A percentile compares a stretch with the other conserved stretches of the same genome.
Evolutionary conservation across 2,888 invertebrate species (phyloP).

Genomic region (Heliconius hortense): DNA sequence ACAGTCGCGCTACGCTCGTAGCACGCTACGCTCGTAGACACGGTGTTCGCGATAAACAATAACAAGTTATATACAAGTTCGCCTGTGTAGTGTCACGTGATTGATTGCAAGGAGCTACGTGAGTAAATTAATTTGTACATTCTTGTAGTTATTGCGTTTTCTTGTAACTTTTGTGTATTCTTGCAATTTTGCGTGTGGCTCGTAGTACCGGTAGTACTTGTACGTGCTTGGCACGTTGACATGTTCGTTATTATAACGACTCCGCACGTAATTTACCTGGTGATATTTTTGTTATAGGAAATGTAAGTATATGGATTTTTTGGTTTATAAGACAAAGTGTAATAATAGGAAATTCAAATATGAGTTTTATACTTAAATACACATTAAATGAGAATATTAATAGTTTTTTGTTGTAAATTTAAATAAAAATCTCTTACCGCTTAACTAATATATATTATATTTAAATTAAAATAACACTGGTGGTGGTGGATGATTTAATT

Average conservation of each 20-base stretch:
- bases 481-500: too few relatives aligned
- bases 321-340: background rate
- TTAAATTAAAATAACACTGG: background rate
- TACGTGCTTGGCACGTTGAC: constrained; percentile 29
- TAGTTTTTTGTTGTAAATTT: background rate
- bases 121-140: constrained; percentile 25
- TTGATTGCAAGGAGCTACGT: constrained; percentile 27
- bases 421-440: background rate
- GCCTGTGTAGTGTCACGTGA: constrained; percentile 42
- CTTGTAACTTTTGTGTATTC: constrained; percentile 2
- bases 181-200: constrained; percentile 13
- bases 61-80: constrained; percentile 42
- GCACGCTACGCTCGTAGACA: constrained; percentile 66
- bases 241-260: constrained; percentile 31
- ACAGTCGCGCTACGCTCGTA: constrained; percentile 65
- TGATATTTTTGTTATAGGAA: background rate
- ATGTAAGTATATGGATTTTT: background rate
- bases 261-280: constrained; percentile 7
- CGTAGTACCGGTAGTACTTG: constrained; percentile 14
- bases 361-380: background rate
- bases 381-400: background rate
- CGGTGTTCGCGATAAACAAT: constrained; percentile 36
- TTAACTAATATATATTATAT: too few relatives aligned
- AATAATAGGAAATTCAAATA: background rate
- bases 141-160: background rate